Conservation (phyloP, 2,113 vertebrate species). For the Gracilinanus agilis region DNA sequence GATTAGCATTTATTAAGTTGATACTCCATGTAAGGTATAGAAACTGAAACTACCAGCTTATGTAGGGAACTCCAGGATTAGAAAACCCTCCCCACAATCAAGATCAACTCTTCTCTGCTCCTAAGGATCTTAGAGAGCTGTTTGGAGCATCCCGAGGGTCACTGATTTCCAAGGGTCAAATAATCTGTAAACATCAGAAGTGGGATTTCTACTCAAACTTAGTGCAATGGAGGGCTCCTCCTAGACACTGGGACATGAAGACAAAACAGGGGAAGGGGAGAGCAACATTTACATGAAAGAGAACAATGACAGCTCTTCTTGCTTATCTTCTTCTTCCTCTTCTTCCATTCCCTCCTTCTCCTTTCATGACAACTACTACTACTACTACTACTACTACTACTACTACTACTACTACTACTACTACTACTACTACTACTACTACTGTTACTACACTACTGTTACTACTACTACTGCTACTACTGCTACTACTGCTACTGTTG, state of each 20-base stretch:
- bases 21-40: neutral
- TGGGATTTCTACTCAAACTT: neutral
- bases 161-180: neutral
- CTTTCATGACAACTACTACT: too few species aligned
- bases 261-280: neutral
- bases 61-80: neutral
- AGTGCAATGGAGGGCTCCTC: rapidly evolving
- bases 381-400: too few species aligned
- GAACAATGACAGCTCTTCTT: neutral
- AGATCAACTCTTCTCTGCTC: neutral
- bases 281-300: neutral
- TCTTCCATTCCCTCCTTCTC: neutral
- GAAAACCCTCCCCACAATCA: neutral
- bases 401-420: neutral
- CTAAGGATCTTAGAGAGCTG: neutral
- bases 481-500: neutral
- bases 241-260: neutral
- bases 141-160: neutral
- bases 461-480: too few species aligned
- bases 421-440: too few species aligned
- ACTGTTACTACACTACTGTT: too few species aligned
- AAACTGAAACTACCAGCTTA: neutral
- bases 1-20: neutral
- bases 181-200: neutral
- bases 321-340: neutral